These are phyloP conservation scores for Lysandra coridon DNA, from an alignment of 2,888 invertebrate species.

Conservation along the genomic window DNA sequence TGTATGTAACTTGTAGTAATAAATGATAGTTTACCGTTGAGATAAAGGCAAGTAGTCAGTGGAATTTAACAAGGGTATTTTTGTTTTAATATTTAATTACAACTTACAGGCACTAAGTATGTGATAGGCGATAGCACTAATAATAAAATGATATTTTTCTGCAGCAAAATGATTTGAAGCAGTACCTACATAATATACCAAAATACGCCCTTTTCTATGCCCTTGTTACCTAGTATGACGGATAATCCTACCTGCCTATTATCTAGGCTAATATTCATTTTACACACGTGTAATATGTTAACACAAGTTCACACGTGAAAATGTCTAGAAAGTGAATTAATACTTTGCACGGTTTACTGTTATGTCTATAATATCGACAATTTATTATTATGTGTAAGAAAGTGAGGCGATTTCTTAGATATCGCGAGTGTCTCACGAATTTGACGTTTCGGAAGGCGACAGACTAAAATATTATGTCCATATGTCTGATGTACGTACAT, in stretches of 20 bases:
- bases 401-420: neutral
- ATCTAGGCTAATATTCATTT: neutral
- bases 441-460: too few species aligned
- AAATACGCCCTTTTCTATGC: too few species aligned
- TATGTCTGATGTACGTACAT: too few species aligned
- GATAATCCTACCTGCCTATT: neutral
- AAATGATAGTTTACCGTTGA: neutral
- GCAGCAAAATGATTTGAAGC: too few species aligned
- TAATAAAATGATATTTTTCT: too few species aligned
- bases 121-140: too few species aligned
- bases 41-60: neutral
- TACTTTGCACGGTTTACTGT: neutral
- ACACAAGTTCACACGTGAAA: neutral
- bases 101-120: too few species aligned
- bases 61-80: too few species aligned
- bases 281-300: neutral
- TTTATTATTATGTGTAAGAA: neutral
- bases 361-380: neutral
- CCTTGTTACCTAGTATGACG: too few species aligned
- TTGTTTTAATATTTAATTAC: too few species aligned
- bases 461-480: too few species aligned
- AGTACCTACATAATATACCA: too few species aligned
- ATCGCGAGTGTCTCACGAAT: neutral
- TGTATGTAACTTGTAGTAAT: neutral
- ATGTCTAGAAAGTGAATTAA: slow-evolving; percentile 3